Conservation (phyloP, 2,888 invertebrate species). For the Nebria salina region DNA sequence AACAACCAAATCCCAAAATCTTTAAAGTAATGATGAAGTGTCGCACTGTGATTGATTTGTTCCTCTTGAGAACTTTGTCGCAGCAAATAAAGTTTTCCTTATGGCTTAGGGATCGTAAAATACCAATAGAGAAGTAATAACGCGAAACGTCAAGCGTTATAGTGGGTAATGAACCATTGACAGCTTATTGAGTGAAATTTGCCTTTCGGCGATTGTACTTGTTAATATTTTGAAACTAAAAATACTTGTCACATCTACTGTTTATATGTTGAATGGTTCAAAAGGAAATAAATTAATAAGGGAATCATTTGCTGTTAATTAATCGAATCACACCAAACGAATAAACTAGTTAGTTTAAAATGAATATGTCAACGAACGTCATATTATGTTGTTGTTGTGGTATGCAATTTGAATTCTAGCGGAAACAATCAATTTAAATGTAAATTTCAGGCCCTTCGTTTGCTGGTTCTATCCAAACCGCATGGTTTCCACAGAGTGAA, state of each 20-base stretch:
- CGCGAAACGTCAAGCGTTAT: neutral
- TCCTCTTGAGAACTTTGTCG: neutral
- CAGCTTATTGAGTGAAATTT: neutral
- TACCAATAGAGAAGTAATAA: neutral
- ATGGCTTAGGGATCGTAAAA: neutral
- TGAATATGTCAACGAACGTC: slow-evolving; percentile 3
- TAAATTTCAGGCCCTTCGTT: slow-evolving; percentile 48
- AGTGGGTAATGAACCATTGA: neutral
- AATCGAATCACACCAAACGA: neutral
- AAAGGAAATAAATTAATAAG: neutral
- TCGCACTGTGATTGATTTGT: neutral
- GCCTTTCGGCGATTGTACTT: neutral
- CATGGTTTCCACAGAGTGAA: slow-evolving; percentile 4
- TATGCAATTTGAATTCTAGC: slow-evolving; percentile 48
- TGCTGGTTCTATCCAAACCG: slow-evolving; percentile 18
- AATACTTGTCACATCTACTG: neutral
- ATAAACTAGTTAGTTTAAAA: neutral
- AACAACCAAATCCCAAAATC: neutral
- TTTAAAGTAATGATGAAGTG: neutral
- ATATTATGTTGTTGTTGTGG: slow-evolving; percentile 28
- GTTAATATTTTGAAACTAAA: neutral
- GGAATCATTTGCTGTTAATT: neutral
- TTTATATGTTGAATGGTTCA: neutral
- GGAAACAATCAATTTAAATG: slow-evolving; percentile 52
- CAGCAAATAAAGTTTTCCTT: neutral